Percentiles rank a stretch among this genome's conserved stretches.
Conservation (phyloP, 2,888 invertebrate genomes). For the Aleiodes leptofemur region DNA sequence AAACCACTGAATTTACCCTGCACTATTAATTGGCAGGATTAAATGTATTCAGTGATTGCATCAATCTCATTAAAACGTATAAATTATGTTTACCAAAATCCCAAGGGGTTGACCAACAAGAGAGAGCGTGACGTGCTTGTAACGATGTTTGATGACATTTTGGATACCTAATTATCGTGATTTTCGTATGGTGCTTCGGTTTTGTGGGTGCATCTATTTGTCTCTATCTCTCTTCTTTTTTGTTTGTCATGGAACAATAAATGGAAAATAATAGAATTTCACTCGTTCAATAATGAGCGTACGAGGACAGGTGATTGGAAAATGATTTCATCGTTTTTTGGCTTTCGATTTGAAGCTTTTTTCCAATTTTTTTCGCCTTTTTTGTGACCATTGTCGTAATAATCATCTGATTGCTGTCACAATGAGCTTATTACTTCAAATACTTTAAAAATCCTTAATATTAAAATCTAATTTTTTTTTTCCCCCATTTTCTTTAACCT, state of each 20-base stretch:
- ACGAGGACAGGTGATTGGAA: constrained; percentile 30
- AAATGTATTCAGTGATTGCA: constrained; percentile 66
- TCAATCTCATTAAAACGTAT: constrained; percentile 69
- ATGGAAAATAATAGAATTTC: constrained; percentile 66
- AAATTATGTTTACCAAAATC: constrained; percentile 64
- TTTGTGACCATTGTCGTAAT: constrained; percentile 61
- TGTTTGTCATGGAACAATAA: constrained; percentile 60
- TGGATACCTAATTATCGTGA: constrained; percentile 63
- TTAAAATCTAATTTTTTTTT: constrained; percentile 27
- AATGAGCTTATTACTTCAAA: constrained; percentile 69
- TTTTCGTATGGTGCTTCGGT: constrained; percentile 31
- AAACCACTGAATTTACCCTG: constrained; percentile 43
- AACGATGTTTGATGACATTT: constrained; percentile 68
- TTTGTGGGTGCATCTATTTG: background rate
- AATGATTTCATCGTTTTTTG: constrained; percentile 16
- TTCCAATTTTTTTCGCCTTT: constrained; percentile 2
- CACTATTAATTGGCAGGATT: constrained; percentile 66
- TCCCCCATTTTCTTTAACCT: constrained; percentile 36
- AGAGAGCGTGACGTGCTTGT: constrained; percentile 44
- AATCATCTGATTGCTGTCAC: constrained; percentile 71
- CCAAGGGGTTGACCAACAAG: constrained; percentile 25
- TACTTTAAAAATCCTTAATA: constrained; percentile 52
- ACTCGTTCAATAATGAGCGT: constrained; percentile 21
- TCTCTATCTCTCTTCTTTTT: constrained; percentile 15
- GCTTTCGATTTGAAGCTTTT: background rate